Evolutionary conservation across 1,140 invertebrate species (phyloP).

Genomic region (Aphis craccivora): DNA sequence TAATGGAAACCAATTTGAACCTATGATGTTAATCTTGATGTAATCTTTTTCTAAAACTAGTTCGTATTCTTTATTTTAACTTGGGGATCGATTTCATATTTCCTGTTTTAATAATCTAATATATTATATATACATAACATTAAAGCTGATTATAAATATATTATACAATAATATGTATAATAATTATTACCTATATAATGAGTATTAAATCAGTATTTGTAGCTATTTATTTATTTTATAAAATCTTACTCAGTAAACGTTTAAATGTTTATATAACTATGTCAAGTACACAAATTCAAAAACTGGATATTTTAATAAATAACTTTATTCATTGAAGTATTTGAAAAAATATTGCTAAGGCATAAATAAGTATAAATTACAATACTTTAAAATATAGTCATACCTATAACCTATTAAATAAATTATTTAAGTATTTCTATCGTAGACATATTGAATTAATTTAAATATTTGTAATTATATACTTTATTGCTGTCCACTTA

Average conservation of each 20-base stretch:
- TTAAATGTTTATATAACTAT: slow-evolving; percentile 20
- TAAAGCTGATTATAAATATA: neutral
- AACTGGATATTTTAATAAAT: neutral
- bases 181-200: too few species aligned
- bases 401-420: too few species aligned
- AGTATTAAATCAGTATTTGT: too few species aligned
- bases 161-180: neutral
- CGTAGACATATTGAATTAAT: too few species aligned
- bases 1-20: neutral
- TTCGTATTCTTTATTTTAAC: neutral
- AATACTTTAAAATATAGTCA: too few species aligned
- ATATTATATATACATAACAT: too few species aligned
- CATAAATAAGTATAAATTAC: too few species aligned
- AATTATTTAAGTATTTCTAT: too few species aligned
- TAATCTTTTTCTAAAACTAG: neutral
- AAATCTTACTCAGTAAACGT: neutral
- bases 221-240: neutral
- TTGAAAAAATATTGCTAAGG: too few species aligned
- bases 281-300: neutral
- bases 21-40: neutral
- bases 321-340: neutral
- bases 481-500: too few species aligned
- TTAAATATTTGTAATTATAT: too few species aligned
- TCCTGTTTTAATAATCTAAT: neutral
- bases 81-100: neutral